Evolutionary conservation across 2,797 vertebrate genomes (phyloP).

Genomic region (Siniperca undulata): DNA sequence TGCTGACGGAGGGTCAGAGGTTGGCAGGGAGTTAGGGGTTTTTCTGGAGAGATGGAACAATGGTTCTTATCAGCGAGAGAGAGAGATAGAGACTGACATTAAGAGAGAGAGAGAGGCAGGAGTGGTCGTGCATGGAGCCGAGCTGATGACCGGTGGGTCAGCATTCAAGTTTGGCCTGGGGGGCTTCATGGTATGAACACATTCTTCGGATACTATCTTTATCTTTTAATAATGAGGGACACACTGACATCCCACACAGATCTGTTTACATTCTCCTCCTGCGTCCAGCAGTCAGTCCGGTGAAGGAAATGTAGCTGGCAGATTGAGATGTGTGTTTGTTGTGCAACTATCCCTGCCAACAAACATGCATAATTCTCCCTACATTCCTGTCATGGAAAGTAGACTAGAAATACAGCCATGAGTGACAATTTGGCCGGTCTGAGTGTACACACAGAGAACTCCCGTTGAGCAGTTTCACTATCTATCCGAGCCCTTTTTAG

Average conservation of each 20-base stretch:
- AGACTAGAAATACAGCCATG: conserved; percentile 43
- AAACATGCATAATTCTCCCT: conserved; percentile 53
- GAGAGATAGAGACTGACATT: conserved; percentile 9
- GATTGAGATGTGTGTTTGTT: conserved; percentile 59
- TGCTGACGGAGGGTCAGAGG: conserved; percentile 71
- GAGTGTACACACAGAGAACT: conserved; percentile 48
- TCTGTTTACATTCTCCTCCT: conserved; percentile 58
- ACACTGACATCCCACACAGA: conserved; percentile 57
- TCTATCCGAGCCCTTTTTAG: conserved; percentile 63
- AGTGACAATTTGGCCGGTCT: conserved; percentile 67
- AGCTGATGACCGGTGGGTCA: conserved; percentile 46
- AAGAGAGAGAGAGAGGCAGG: conserved; percentile 24
- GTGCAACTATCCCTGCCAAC: conserved; percentile 51
- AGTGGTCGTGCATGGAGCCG: conserved; percentile 1
- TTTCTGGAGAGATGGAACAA: conserved; percentile 53
- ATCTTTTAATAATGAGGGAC: conserved; percentile 65
- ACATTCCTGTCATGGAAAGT: conserved; percentile 62
- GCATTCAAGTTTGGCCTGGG: conserved; percentile 29
- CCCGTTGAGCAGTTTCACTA: conserved; percentile 55
- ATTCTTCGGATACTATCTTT: conserved; percentile 72
- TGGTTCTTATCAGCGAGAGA: conserved; percentile 67
- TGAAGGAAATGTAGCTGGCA: conserved; percentile 48
- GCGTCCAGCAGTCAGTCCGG: conserved; percentile 36
- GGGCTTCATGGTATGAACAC: conserved; percentile 45
- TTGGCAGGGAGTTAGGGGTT: conserved; percentile 53